phyloP scores from a whole-genome alignment of 2,797 vertebrate genomes.

The Aphelocoma californica region DNA sequence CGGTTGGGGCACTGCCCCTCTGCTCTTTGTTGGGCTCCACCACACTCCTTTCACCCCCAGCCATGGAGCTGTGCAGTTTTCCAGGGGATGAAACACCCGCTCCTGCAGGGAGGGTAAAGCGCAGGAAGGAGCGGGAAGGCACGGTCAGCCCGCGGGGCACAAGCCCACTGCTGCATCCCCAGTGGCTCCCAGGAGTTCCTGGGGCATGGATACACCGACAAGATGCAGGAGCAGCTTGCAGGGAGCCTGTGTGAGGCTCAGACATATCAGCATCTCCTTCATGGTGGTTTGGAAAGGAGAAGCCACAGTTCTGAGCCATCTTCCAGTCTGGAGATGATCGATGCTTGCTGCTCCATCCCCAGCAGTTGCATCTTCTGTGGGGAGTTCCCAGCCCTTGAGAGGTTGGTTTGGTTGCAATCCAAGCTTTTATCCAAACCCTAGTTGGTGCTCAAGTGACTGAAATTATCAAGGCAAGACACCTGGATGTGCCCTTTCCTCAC shows the following conservation, averaged over 20 bases:
- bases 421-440: background rate
- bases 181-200: background rate
- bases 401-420: background rate
- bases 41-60: background rate
- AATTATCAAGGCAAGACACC: background rate
- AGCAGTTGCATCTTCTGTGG: background rate
- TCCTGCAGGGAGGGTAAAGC: background rate
- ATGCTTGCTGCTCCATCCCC: background rate
- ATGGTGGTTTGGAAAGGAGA: background rate
- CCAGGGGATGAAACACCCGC: fast-evolving
- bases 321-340: fast-evolving
- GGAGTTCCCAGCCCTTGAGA: background rate
- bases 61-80: fast-evolving
- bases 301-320: background rate
- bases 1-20: background rate
- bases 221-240: background rate
- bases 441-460: background rate
- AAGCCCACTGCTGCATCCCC: fast-evolving
- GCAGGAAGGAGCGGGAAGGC: background rate
- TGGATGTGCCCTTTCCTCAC: background rate
- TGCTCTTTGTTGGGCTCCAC: fast-evolving
- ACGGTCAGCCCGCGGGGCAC: background rate
- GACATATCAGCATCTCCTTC: background rate
- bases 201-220: background rate
- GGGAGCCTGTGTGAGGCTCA: background rate